Base-by-base conservation (phyloP, 2,113 vertebrate genomes). In the Himantopus leucocephalus region DNA sequence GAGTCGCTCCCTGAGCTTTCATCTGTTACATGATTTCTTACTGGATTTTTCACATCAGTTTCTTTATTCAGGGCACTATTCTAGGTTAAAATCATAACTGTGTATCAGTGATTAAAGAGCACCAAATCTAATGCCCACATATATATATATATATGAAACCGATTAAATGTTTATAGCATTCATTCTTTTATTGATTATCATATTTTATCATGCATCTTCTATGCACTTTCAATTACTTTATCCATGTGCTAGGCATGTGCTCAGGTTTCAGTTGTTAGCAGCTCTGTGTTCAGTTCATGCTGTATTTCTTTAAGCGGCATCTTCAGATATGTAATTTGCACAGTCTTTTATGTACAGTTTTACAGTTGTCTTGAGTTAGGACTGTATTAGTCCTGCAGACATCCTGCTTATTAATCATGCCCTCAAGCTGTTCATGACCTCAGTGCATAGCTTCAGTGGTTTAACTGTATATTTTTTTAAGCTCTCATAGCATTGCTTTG, bases 401-500 rank as follows among this genome's bases (percentile, higher is more conserved):
- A 90, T 95, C 45, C 58, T 90, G 96, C 93, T 95, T 93, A 50
- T 82, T 82, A 92, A 90, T 91, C 93, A 92, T 79, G 59, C 77
- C 78, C 71, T 96, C 71, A 52, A 96, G 93, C 81, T 96, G 66
- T 93, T 94, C 94, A 95, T 96, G 62, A 72, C 77, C 94, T 63
- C 93, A 93, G 27, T 96, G 62, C 93, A 90, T 94, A 97, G 91
- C 91, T 97, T 96, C 80, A 67, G 68, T 86, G 68, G 83, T 94
- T 77, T 91, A 92, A 60, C 39, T 90, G 62, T 93, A 1, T 84
- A 16, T 84, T 91, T 96, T 72, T 96, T 96, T 94, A 90, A 96
- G 93, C 94, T 96, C 62, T 96, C 94, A 95, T 91, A 92, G 90
- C 92, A 75, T 93, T 96, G 96, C 94, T 96, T 96, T 96, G 93